Conservation (phyloP, 2,888 invertebrate genomes). For the Nomada goodeniana region DNA sequence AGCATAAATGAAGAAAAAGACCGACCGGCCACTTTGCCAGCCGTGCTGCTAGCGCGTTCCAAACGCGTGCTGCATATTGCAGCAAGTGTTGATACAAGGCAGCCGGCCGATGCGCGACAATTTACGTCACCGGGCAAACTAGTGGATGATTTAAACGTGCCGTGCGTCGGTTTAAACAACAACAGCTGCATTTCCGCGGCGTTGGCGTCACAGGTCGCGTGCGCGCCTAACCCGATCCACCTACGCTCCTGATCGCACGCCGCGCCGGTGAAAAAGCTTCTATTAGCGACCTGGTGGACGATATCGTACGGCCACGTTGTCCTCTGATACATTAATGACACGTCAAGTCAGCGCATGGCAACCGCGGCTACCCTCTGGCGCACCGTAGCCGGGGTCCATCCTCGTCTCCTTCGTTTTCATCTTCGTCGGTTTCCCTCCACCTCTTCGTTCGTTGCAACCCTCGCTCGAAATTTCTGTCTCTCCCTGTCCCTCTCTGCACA, state of each 20-base stretch:
- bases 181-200: conserved; percentile 52
- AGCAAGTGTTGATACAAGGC: conserved; percentile 60
- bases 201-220: background rate
- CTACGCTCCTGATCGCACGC: background rate
- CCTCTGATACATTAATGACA: conserved; percentile 74
- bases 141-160: conserved; percentile 65
- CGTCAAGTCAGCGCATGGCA: conserved; percentile 76
- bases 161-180: conserved; percentile 58
- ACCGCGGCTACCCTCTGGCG: conserved; percentile 64
- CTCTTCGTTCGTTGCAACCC: conserved; percentile 2
- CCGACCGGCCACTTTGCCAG: background rate
- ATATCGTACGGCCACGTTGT: conserved; percentile 61
- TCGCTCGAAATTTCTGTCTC: background rate
- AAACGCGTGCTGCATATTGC: conserved; percentile 46
- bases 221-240: background rate
- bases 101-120: conserved; percentile 59
- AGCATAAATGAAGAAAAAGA: background rate
- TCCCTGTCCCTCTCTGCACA: conserved; percentile 24
- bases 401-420: conserved; percentile 39
- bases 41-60: background rate
- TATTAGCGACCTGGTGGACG: conserved; percentile 45
- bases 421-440: conserved; percentile 3
- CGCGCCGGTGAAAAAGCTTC: conserved; percentile 50
- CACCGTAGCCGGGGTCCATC: conserved; percentile 68
- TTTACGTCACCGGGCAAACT: conserved; percentile 66